Base-by-base conservation (phyloP, 1,140 invertebrate species). In the Sipha flava region DNA sequence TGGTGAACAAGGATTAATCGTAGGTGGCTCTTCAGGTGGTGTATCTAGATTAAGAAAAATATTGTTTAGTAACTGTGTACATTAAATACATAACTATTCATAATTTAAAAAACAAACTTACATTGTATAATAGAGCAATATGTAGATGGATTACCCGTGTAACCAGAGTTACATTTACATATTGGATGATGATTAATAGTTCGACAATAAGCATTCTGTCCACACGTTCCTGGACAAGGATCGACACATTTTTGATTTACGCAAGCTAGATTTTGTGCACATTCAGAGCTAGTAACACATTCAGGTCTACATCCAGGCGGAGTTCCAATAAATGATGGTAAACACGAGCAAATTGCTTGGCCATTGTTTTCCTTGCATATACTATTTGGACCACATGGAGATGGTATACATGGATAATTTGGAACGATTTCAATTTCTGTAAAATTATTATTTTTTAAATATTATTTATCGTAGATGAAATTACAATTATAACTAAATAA, bases 221-320 rank as follows among this genome's bases (percentile, higher is more conserved):
- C 92, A 85, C 92, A 93, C 16, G 90, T 89, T n/a, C 91, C 91
- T n/a, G 88, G 88, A 84, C 92, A 93, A 79, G 91, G 91, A 84
- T 92, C 90, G 81, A 86, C 84, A 84, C 92, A 93, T 85, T 89
- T 91, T 66, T 90, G 88, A 77, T 88, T 87, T 59, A 90, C 89
- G 83, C 91, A 91, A 54, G 90, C 90, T 70, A 84, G 84, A 81
- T 89, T 87, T 83, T 88, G 89, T 3, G 88, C 80, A 83, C 91
- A 91, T 83, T 91, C 90, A 2, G 89, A 84, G 83, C 90, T 91
- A 62, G 89, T 90, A 49, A 86, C 88, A 85, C 89, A 92, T 85
- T 92, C 91, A 9, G 91, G 90, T 83, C 90, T 86, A 83, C 91
- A 92, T 82, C 89, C 89, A 29, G 91, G 91, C 47, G 92, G 91